Evolutionary conservation across 2,113 vertebrate genomes (phyloP).

Genomic region (Carassius gibelio): DNA sequence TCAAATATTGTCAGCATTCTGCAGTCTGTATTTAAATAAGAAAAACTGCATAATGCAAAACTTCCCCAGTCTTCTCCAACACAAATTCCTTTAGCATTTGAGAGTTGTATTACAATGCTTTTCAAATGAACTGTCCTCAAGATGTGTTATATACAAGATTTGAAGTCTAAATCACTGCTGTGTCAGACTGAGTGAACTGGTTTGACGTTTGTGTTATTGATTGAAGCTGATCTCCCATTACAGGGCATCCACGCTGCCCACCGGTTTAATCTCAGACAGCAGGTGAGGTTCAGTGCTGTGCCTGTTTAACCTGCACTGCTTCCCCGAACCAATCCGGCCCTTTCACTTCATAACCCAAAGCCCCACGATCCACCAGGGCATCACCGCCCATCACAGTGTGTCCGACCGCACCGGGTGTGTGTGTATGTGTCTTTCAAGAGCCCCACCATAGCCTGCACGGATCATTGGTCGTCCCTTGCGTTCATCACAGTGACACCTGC

Average conservation of each 20-base stretch:
- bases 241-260: slow-evolving; percentile 74
- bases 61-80: neutral
- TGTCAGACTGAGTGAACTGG: neutral
- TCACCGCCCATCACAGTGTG: slow-evolving; percentile 51
- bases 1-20: neutral
- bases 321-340: slow-evolving; percentile 46
- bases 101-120: neutral
- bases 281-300: slow-evolving; percentile 67
- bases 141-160: neutral
- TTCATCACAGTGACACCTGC: slow-evolving; percentile 55
- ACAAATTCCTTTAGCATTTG: neutral
- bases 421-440: slow-evolving; percentile 48
- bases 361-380: slow-evolving; percentile 41
- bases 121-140: neutral
- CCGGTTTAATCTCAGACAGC: slow-evolving; percentile 78
- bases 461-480: slow-evolving; percentile 50
- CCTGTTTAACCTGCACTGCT: slow-evolving; percentile 38
- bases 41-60: neutral
- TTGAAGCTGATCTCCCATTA: slow-evolving; percentile 62
- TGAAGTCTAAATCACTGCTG: neutral
- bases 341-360: slow-evolving; percentile 47
- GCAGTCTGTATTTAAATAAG: neutral
- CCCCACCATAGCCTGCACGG: slow-evolving; percentile 54
- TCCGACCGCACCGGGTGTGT: slow-evolving; percentile 47
- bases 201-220: slow-evolving; percentile 45